phyloP scores from a whole-genome alignment of 1,140 invertebrate species.

The Nixonia krombeini region DNA sequence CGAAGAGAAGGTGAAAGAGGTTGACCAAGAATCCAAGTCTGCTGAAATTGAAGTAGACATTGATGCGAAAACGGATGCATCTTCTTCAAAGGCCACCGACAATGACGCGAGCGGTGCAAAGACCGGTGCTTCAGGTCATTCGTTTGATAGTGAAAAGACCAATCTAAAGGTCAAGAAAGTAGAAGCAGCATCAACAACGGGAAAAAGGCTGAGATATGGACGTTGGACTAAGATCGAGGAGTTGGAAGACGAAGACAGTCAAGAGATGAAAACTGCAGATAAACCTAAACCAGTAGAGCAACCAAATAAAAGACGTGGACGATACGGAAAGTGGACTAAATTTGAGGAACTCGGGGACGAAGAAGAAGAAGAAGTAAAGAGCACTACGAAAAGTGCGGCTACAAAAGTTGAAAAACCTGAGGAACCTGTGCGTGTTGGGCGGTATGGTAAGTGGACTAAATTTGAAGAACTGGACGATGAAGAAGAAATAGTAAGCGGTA shows the following conservation, averaged over 20 bases:
- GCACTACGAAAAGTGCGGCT: constrained; percentile 18
- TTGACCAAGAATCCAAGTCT: constrained; percentile 3
- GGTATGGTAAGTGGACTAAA: constrained; percentile 11
- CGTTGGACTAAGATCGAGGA: constrained; percentile 43
- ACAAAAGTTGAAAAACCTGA: constrained; percentile 15
- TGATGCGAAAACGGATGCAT: background rate
- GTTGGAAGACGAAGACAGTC: constrained; percentile 27
- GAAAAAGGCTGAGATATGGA: constrained; percentile 21
- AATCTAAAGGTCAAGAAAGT: background rate
- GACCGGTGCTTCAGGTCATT: background rate
- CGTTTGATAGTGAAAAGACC: background rate
- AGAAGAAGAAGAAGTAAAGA: constrained; percentile 22
- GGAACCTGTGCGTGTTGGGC: constrained; percentile 5
- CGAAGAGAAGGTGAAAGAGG: constrained; percentile 20
- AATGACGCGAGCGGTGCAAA: background rate
- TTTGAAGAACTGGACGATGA: background rate
- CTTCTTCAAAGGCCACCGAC: background rate
- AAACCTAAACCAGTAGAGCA: background rate
- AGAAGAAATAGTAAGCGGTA: constrained; percentile 16
- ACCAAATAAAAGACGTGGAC: background rate
- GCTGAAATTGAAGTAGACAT: constrained; percentile 6
- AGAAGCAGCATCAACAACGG: background rate
- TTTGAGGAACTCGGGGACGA: background rate
- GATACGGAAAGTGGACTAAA: constrained; percentile 2
- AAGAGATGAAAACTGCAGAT: constrained; percentile 17